Evolutionary conservation across 2,888 invertebrate genomes (phyloP).

Genomic region (Phania funesta): DNA sequence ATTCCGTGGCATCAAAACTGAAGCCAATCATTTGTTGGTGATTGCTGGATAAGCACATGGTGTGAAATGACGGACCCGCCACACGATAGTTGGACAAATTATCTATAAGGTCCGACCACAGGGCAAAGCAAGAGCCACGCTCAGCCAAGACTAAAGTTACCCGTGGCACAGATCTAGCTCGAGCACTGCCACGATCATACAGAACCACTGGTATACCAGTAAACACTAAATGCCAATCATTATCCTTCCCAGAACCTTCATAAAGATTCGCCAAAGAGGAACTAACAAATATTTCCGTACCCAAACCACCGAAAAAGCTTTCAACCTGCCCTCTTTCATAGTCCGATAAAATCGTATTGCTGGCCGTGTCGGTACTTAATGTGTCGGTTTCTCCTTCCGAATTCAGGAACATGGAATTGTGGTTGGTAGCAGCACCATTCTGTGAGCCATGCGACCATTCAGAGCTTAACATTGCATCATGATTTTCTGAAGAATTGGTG

Average conservation of each 20-base stretch:
- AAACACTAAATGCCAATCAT: slow-evolving; percentile 87
- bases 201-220: slow-evolving; percentile 90
- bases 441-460: slow-evolving; percentile 66
- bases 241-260: slow-evolving; percentile 82
- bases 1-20: slow-evolving; percentile 88
- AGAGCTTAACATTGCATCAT: slow-evolving; percentile 72
- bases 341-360: slow-evolving; percentile 82
- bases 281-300: slow-evolving; percentile 89
- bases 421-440: slow-evolving; percentile 68
- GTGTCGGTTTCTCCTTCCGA: slow-evolving; percentile 79
- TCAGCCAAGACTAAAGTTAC: slow-evolving; percentile 88
- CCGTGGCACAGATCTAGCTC: slow-evolving; percentile 85
- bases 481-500: slow-evolving; percentile 81
- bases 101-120: slow-evolving; percentile 91
- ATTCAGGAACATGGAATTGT: slow-evolving; percentile 77
- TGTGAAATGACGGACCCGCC: slow-evolving; percentile 88
- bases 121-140: slow-evolving; percentile 89
- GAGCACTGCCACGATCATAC: slow-evolving; percentile 88
- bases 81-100: slow-evolving; percentile 88
- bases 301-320: slow-evolving; percentile 87
- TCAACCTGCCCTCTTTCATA: slow-evolving; percentile 86
- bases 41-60: slow-evolving; percentile 88
- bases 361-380: slow-evolving; percentile 79
- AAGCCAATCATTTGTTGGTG: slow-evolving; percentile 89
- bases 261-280: slow-evolving; percentile 88